Base-by-base conservation (phyloP, 2,113 vertebrate genomes). In the Elaphurus davidianus region DNA sequence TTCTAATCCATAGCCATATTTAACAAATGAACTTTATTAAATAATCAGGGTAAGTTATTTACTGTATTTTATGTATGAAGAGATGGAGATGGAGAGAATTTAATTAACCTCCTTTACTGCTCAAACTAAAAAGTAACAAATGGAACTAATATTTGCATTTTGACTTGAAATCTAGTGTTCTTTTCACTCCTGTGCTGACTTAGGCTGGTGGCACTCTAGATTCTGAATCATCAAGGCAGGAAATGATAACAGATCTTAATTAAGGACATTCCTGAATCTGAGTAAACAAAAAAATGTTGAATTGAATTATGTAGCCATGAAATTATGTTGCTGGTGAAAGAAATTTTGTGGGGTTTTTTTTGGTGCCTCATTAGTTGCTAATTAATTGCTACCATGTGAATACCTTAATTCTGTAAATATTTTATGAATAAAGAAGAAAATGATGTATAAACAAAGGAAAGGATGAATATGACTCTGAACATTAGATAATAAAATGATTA, bases 381-480 rank as follows among this genome's bases (percentile, higher is more conserved):
- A 98, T 99, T 99, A 98, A 99, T 98, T 98, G 97, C 87, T 98
- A 94, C 94, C 90, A 97, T 97, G 98, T 64, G 98, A 98, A 98
- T 97, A 97, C 3, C 45, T 95, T 91, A 96, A 91, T 91, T 91
- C 64, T 89, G 50, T 45, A 94, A 92, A 82, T n/a, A 79, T 79
- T 64, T 79, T 95, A 79, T n/a, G 62, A 96, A 95, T 96, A 90
- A 97, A 95, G 55, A 87, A 33, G 74, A 91, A 96, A 90, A 90
- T 90, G 93, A 96, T 71, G 96, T 87, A 82, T 82, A 94, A 96
- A 92, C 30, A 81, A 90, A 87, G 57, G 57, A 55, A 93, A 92
- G 89, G 96, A 79, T 33, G 50, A 67, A 71, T 85, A 33, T 83
- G 36, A 67, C 57, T 88, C 28, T 86, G 9, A 50, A 85, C 36